Evolutionary conservation across 53 echinoderm and acorn worm genomes (phyloP).

Genomic region (Arbacia lixula): DNA sequence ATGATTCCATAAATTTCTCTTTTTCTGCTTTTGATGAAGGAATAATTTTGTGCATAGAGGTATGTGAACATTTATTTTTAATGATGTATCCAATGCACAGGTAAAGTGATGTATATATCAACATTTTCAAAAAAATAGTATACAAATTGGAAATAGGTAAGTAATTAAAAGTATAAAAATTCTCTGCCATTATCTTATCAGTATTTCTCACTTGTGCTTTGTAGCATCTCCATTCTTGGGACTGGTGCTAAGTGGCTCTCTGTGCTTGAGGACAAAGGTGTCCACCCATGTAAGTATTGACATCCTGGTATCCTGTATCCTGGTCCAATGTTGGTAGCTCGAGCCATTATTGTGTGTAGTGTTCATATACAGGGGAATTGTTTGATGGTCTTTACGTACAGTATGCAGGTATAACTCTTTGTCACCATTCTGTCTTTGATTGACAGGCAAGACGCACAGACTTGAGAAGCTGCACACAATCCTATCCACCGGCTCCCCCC

Average conservation of each 20-base stretch:
- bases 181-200: no score
- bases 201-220: not conserved
- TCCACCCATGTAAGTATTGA: slow-evolving; percentile 80
- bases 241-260: slow-evolving; percentile 99
- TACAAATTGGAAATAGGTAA: no score
- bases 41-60: no score
- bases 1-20: no score
- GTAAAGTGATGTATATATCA: no score
- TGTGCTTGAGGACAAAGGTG: slow-evolving; percentile 86
- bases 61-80: no score
- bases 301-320: not conserved
- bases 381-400: not conserved
- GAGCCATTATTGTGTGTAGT: not conserved
- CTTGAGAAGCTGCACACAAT: slow-evolving; percentile 86
- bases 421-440: slow-evolving; percentile 1
- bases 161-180: no score
- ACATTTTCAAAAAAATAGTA: no score
- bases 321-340: not conserved
- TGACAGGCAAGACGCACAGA: slow-evolving; percentile 84
- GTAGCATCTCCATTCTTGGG: slow-evolving; percentile 91
- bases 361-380: not conserved
- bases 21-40: no score
- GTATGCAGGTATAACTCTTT: no score
- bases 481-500: slow-evolving; percentile 94
- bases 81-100: no score